A percentile compares a stretch with the other conserved stretches of the same genome.
phyloP scores from a whole-genome alignment of 2,113 vertebrate genomes.

The Python bivittatus region DNA sequence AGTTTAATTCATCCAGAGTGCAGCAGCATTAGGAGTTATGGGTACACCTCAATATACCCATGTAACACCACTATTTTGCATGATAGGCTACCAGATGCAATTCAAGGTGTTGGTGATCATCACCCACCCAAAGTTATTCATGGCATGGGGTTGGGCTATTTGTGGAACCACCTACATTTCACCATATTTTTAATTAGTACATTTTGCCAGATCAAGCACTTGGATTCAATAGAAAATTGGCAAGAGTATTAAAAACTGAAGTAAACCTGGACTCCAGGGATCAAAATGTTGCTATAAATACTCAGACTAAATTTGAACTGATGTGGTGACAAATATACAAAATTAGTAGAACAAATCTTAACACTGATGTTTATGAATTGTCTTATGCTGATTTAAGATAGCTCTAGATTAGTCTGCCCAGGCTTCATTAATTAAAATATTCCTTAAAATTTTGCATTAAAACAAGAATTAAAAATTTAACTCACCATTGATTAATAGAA shows the following conservation, averaged over 20 bases:
- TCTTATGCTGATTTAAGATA: background rate
- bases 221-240: background rate
- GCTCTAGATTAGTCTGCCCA: background rate
- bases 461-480: background rate
- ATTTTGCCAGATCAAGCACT: background rate
- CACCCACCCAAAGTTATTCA: background rate
- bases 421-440: background rate
- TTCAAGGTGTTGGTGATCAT: background rate
- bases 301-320: background rate
- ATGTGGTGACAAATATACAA: background rate
- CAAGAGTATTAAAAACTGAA: background rate
- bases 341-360: background rate
- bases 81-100: background rate
- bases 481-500: no score
- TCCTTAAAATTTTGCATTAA: background rate
- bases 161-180: background rate
- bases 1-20: background rate
- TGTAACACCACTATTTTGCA: background rate
- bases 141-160: background rate
- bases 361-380: background rate
- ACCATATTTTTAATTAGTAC: background rate
- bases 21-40: background rate
- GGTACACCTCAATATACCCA: background rate
- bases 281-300: background rate
- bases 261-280: background rate